phyloP scores from a whole-genome alignment of 2,888 invertebrate genomes.

The Sarcophaga rosellei region DNA sequence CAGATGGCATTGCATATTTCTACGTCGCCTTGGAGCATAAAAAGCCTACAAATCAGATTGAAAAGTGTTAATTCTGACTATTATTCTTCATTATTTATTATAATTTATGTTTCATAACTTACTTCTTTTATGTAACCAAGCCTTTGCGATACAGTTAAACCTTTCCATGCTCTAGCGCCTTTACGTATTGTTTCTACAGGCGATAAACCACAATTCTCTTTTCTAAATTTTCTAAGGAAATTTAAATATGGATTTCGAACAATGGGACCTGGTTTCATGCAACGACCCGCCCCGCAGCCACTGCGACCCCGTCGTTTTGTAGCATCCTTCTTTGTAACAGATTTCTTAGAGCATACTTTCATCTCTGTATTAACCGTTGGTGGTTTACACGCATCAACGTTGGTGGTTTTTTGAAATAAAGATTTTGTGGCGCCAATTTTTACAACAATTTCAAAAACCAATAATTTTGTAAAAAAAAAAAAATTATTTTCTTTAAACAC shows the following conservation, averaged over 20 bases:
- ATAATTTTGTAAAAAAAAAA: background rate
- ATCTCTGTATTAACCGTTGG: background rate
- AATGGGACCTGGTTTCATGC: constrained; percentile 41
- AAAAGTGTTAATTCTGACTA: background rate
- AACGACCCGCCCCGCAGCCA: background rate
- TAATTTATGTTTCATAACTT: background rate
- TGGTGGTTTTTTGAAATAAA: background rate
- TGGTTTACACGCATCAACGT: background rate
- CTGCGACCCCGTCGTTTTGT: background rate
- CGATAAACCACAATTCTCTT: constrained; percentile 32
- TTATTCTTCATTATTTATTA: too few relatives aligned
- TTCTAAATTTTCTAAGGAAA: constrained; percentile 50
- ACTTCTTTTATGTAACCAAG: constrained; percentile 16
- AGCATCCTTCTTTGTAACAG: background rate
- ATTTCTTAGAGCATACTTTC: too few relatives aligned
- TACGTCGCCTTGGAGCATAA: constrained; percentile 34
- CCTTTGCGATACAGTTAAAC: background rate
- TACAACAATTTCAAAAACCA: constrained; percentile 16
- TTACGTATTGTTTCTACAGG: constrained; percentile 28
- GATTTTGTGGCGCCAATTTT: constrained; percentile 37
- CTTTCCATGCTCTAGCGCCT: constrained; percentile 55
- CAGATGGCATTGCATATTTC: background rate
- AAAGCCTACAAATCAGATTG: constrained; percentile 18
- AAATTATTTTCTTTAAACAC: too few relatives aligned
- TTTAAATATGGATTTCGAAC: constrained; percentile 53